phyloP scores from a whole-genome alignment of 2,113 vertebrate genomes.

The Limnothrissa miodon region DNA sequence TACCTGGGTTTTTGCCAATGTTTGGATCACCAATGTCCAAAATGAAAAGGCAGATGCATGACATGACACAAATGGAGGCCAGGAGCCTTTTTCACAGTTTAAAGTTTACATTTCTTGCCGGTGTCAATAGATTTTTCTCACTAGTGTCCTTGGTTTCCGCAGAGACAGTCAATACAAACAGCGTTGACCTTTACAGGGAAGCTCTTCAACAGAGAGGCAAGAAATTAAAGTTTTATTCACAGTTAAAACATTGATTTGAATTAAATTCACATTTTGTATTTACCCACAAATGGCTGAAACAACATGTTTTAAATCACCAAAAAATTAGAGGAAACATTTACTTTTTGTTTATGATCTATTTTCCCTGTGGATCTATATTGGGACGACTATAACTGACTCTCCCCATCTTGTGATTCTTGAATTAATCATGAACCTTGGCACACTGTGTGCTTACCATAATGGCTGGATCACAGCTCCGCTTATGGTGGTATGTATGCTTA shows the following conservation, averaged over 20 bases:
- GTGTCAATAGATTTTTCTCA: neutral
- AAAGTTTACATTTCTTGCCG: neutral
- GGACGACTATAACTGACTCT: constrained; percentile 32
- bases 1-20: neutral
- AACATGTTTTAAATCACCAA: neutral
- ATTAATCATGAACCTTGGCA: constrained; percentile 9
- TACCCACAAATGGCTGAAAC: neutral
- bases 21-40: neutral
- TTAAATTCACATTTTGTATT: neutral
- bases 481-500: neutral
- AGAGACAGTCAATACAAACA: neutral
- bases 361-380: neutral
- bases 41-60: neutral
- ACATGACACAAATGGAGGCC: no score
- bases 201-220: neutral
- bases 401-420: neutral
- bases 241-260: neutral
- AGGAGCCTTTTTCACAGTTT: neutral
- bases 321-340: no score
- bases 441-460: constrained; percentile 1
- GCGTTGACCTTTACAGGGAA: neutral
- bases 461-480: neutral
- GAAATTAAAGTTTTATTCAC: neutral
- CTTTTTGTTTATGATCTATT: neutral
- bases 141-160: neutral